phyloP scores from a whole-genome alignment of 2,888 invertebrate species.

The Mesoligia furuncula region DNA sequence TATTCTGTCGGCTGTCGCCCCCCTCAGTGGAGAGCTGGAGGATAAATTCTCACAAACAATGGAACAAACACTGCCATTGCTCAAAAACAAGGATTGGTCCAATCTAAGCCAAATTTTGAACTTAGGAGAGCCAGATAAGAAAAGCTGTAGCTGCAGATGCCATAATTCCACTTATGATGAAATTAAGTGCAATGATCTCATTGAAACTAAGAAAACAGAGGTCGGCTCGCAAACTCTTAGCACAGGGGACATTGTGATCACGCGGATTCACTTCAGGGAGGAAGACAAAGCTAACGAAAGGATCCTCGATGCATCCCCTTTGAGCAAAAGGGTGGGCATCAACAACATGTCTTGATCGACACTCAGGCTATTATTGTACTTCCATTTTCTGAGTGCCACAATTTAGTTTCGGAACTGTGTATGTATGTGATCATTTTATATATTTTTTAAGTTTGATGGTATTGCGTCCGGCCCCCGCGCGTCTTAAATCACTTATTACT shows the following conservation, averaged over 20 bases:
- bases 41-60: constrained; percentile 89
- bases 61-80: constrained; percentile 89
- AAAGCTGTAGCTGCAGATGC: constrained; percentile 90
- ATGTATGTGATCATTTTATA: constrained; percentile 84
- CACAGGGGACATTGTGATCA: constrained; percentile 97
- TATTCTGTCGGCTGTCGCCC: constrained; percentile 94
- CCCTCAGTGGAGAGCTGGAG: constrained; percentile 91
- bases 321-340: constrained; percentile 83
- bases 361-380: constrained; percentile 75
- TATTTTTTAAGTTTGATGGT: constrained; percentile 70
- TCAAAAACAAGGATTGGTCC: constrained; percentile 89
- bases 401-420: constrained; percentile 81
- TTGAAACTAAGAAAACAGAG: constrained; percentile 87
- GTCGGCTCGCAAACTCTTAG: constrained; percentile 96
- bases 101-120: constrained; percentile 88
- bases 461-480: constrained; percentile 64
- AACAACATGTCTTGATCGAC: constrained; percentile 87
- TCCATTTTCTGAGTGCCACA: constrained; percentile 87
- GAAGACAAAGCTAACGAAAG: constrained; percentile 88
- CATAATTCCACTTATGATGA: constrained; percentile 86
- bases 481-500: constrained; percentile 68
- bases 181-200: constrained; percentile 85
- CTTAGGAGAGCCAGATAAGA: constrained; percentile 83
- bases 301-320: constrained; percentile 86
- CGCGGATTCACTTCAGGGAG: constrained; percentile 92